phyloP scores from a whole-genome alignment of 2,113 vertebrate genomes.

The Scalopus aquaticus region DNA sequence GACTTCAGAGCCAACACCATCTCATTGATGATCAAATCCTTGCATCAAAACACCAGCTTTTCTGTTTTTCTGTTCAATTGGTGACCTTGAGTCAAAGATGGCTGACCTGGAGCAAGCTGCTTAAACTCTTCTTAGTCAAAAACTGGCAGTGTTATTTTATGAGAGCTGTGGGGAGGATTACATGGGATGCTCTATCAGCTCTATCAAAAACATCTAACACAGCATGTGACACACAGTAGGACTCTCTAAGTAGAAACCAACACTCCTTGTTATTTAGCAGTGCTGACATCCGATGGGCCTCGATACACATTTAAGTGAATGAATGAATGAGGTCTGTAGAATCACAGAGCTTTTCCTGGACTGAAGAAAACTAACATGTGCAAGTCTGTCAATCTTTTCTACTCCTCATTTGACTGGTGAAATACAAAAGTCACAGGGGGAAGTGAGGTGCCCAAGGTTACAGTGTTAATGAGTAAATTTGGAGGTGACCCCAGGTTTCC shows the following conservation, averaged over 20 bases:
- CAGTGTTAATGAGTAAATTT: not conserved
- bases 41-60: not conserved
- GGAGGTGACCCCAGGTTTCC: not conserved
- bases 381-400: not conserved
- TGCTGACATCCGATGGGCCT: not conserved
- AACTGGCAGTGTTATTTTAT: not conserved
- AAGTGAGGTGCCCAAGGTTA: too few relatives aligned
- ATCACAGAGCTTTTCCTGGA: not conserved
- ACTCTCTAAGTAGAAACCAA: not conserved
- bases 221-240: not conserved
- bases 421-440: not conserved
- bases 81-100: not conserved
- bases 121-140: not conserved
- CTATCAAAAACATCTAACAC: not conserved
- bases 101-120: not conserved
- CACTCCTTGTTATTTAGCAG: not conserved
- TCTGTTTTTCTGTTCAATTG: not conserved
- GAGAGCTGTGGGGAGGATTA: not conserved
- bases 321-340: not conserved
- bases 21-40: not conserved
- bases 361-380: not conserved
- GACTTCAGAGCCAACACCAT: not conserved
- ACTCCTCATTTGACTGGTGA: not conserved
- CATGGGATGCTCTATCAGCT: fast-evolving
- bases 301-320: not conserved